These are phyloP conservation scores for Erythrolamprus reginae DNA, from an alignment of 2,113 vertebrate genomes.

Conservation along the genomic window DNA sequence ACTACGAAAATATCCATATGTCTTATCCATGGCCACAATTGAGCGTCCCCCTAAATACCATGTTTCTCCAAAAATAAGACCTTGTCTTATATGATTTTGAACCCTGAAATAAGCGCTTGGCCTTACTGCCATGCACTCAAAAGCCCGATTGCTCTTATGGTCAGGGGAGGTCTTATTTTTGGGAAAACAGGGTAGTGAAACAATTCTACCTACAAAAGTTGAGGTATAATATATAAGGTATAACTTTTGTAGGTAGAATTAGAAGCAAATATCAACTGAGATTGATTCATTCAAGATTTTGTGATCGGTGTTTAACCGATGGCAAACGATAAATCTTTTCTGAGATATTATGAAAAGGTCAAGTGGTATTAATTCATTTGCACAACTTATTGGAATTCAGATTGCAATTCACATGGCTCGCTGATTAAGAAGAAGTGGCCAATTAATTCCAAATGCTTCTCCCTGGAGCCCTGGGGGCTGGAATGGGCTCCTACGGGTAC, in stretches of 20 bases:
- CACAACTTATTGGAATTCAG: conserved; percentile 8
- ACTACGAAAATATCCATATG: background rate
- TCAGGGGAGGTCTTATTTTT: too few species aligned
- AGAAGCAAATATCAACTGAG: background rate
- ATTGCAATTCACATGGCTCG: background rate
- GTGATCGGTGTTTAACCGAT: conserved; percentile 5
- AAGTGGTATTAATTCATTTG: conserved; percentile 8
- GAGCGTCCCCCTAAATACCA: background rate
- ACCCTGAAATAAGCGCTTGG: too few species aligned
- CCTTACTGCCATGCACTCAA: too few species aligned
- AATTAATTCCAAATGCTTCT: background rate
- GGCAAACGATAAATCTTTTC: background rate
- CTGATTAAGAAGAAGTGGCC: conserved; percentile 1
- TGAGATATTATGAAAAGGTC: background rate
- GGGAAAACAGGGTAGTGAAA: background rate
- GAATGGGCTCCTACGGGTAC: too few species aligned
- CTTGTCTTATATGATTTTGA: too few species aligned
- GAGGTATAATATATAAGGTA: too few species aligned
- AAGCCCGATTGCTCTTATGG: too few species aligned
- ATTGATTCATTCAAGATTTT: background rate
- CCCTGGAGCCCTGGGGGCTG: background rate
- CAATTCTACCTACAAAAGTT: too few species aligned
- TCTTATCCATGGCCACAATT: background rate
- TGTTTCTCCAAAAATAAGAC: too few species aligned
- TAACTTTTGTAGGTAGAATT: background rate